Evolutionary conservation across 2,113 vertebrate genomes (phyloP).

Genomic region (Columba janthina): DNA sequence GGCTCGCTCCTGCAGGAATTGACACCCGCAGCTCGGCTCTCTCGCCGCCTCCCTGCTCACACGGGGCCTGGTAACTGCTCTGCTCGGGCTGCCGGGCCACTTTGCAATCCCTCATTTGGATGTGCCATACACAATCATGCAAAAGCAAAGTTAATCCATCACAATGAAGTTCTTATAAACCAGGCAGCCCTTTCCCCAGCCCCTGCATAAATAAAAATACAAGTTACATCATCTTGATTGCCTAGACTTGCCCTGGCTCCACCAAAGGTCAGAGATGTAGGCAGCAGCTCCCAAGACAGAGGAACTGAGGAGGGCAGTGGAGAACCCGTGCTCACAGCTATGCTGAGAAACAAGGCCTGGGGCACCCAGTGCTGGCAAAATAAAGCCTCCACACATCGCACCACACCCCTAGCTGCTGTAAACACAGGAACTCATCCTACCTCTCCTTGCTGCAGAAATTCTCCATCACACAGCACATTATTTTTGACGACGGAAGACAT

Average conservation of each 20-base stretch:
- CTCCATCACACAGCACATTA: neutral
- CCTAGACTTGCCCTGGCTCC: neutral
- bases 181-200: neutral
- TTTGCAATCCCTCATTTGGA: neutral
- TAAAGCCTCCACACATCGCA: neutral
- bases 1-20: neutral
- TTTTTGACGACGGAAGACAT: neutral
- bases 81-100: accelerated
- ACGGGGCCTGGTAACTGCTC: neutral
- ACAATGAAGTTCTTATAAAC: neutral
- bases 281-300: neutral
- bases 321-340: accelerated
- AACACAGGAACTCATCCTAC: neutral
- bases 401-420: neutral
- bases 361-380: accelerated
- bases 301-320: accelerated
- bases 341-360: neutral
- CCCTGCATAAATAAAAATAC: neutral
- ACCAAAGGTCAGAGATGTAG: neutral
- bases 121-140: accelerated
- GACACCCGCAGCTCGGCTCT: accelerated
- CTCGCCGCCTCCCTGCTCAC: neutral
- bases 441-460: neutral
- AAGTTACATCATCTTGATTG: accelerated
- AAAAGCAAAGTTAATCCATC: neutral